Percentiles rank a stretch among this genome's conserved stretches.
Conservation (phyloP, 2,797 vertebrate species). For the Valencia hispanica region DNA sequence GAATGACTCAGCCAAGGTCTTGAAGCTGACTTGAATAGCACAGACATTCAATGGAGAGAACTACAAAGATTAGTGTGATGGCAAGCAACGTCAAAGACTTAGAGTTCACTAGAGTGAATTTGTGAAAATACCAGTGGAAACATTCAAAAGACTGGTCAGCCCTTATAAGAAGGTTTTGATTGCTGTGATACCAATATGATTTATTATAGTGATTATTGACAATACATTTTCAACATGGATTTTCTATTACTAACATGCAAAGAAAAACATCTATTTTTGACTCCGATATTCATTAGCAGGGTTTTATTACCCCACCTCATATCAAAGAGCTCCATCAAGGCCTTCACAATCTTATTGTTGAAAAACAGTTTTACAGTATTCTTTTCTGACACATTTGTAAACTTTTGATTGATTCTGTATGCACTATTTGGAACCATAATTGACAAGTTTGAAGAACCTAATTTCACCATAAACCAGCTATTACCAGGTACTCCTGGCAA, state of each 20-base stretch:
- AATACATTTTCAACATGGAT: not conserved
- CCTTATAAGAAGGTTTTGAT: not conserved
- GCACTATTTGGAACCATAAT: not conserved
- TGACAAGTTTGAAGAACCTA: not conserved
- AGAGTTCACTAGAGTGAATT: not conserved
- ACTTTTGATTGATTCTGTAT: not conserved
- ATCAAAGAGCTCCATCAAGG: not conserved
- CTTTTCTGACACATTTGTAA: not conserved
- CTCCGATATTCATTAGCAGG: no score
- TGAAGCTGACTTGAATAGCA: no score
- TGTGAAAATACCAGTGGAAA: not conserved
- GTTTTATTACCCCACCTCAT: not conserved
- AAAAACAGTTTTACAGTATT: not conserved
- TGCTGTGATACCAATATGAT: not conserved
- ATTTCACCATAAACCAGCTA: not conserved
- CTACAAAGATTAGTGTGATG: not conserved
- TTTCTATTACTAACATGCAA: not conserved
- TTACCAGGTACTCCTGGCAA: not conserved
- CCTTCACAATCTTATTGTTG: not conserved
- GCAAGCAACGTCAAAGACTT: not conserved
- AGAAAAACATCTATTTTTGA: not conserved
- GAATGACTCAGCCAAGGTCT: no score
- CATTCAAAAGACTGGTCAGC: not conserved
- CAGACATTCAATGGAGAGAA: not conserved
- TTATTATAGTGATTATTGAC: not conserved